Base-by-base conservation (phyloP, 2,888 invertebrate species). In the Ceraclea dissimilis region DNA sequence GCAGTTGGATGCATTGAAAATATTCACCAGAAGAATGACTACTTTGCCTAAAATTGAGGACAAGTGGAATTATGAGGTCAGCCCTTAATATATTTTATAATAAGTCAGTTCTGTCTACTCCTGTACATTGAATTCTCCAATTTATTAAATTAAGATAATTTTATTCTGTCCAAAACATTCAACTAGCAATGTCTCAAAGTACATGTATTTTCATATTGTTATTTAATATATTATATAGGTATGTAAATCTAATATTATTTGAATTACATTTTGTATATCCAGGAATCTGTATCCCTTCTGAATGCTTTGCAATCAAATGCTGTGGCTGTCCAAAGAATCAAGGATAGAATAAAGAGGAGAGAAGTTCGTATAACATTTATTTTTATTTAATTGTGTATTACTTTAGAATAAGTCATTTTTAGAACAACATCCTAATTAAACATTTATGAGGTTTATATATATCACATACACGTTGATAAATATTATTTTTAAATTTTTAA, bases 231-330 rank as follows among this genome's bases (percentile, higher is more conserved):
- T 8, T 11, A 31, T 31, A n/a, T n/a, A n/a, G 6, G 11, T 31
- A 31, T 39, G 39, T 16, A 39, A 39, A 8, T 39, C 8, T 8
- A 31, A 31, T 31, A 6, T 8, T 31, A 16, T 44, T 44, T 44
- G 6, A 52, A 22, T 43, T 1, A 21, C n/a, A 26, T 49, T 60
- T 57, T 58, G 33, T 20, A 51, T 65, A 67, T 71, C 21, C 66
- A 92, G 90, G 82, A 83, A 62, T 85, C 89, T 26, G 79, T 92
- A 1, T 71, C 75, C 54, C 77, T 82, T 49, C 71, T 93, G 20
- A 88, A 88, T 66, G 71, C 71, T 0, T 72, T 92, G 8, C 90
- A 91, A 69, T 84, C 86, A 34, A 91, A 90, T 69, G 82, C 82
- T 21, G 74, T 79, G 1, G 74, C 79, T 60, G 73, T 86, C 63